Evolutionary conservation across 2,113 vertebrate species (phyloP), one percentile per base, ranked within the genome.

Genomic region (Carassius gibelio): DNA sequence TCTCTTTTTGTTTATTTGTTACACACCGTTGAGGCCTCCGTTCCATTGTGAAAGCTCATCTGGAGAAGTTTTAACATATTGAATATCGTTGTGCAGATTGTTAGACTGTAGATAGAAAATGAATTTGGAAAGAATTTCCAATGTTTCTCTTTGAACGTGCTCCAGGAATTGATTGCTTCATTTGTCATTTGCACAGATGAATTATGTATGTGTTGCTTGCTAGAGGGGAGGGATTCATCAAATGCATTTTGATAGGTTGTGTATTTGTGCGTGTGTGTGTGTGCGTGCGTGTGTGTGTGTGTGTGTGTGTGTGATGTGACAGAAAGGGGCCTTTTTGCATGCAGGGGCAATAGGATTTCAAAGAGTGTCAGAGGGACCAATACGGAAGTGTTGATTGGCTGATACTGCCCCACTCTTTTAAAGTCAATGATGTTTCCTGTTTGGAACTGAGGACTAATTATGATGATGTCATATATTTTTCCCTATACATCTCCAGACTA

Each of bases 111-210:
- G 80, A 87, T 84, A 86, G 81, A 91, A 91, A 90, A 92, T 92
- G 88, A 90, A 91, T 91, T 92, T 90, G 87, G 89, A 90, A 64
- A 82, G 90, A 86, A 89, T 91, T 90, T 91, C 83, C 92, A 91
- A 87, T 88, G 90, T 91, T 92, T 90, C 88, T 89, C 83, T 92
- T 93, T 93, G 91, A 92, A 91, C 89, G 88, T 91, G 87, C 86
- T 90, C 89, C 89, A 85, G 26, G 83, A 91, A 90, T 92, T 92
- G 91, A 93, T 93, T 92, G 92, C 90, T 90, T 92, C 91, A 90
- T 93, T 93, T 92, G 91, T 93, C 93, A 93, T 90, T 92, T 90
- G 87, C 88, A 88, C 90, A 89, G 91, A 93, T 94, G 89, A 92
- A 94, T 93, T 92, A 94, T 94, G 92, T 89, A 93, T 93, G 90